A percentile compares a stretch with the other conserved stretches of the same genome.
Evolutionary conservation across 1,140 invertebrate species (phyloP).

Genomic region (Zaprionus africanus): DNA sequence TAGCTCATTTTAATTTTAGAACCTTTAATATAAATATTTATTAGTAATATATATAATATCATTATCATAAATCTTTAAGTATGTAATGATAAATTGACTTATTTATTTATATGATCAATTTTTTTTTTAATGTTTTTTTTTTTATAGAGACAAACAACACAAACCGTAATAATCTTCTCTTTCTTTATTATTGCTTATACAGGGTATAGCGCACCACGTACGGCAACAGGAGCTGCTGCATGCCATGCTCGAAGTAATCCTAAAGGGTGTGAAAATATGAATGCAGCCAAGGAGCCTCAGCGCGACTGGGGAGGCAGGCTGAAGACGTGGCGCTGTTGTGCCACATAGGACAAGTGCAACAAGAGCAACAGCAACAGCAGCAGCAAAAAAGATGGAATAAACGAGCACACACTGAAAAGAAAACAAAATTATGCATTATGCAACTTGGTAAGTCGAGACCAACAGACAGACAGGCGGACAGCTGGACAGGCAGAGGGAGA

Average conservation of each 20-base stretch:
- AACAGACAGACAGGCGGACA: slow-evolving; percentile 32
- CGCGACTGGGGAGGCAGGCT: slow-evolving; percentile 17
- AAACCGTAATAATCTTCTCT: too few relatives aligned
- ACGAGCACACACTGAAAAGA: slow-evolving; percentile 66
- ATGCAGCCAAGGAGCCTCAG: slow-evolving; percentile 65
- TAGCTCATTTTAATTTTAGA: too few relatives aligned
- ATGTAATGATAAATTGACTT: too few relatives aligned
- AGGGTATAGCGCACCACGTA: slow-evolving; percentile 29
- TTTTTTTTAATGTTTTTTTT: too few relatives aligned
- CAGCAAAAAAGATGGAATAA: slow-evolving; percentile 48
- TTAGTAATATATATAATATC: too few relatives aligned
- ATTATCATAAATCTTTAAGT: too few relatives aligned
- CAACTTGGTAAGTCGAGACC: slow-evolving; percentile 72
- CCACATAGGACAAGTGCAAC: slow-evolving; percentile 26
- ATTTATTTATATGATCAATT: too few relatives aligned
- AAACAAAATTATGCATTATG: slow-evolving; percentile 75
- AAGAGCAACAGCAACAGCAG: background rate
- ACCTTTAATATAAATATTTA: too few relatives aligned
- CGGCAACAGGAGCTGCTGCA: slow-evolving; percentile 61
- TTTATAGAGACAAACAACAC: too few relatives aligned
- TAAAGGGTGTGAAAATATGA: slow-evolving; percentile 82
- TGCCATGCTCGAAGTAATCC: slow-evolving; percentile 77
- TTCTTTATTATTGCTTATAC: background rate
- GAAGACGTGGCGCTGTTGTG: slow-evolving; percentile 45
- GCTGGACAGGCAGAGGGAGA: background rate